A percentile compares a stretch with the other conserved stretches of the same genome.
Conservation (phyloP, 2,888 invertebrate species). For the Plebejus argus region DNA sequence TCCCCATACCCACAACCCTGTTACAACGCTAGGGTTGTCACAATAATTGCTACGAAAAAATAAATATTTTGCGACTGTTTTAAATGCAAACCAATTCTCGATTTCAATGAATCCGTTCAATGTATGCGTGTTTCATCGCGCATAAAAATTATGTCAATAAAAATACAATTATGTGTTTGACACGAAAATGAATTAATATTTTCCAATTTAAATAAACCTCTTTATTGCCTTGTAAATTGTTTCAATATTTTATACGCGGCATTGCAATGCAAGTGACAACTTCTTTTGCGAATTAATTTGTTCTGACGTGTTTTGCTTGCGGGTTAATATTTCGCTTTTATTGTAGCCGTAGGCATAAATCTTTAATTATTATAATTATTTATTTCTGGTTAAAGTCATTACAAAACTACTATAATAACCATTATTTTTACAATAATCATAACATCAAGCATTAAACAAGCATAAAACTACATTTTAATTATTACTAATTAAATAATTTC, state of each 20-base stretch:
- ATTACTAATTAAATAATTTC: constrained; percentile 3
- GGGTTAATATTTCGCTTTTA: not conserved
- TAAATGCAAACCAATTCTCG: constrained; percentile 39
- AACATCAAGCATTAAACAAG: not conserved
- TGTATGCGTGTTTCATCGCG: constrained; percentile 33
- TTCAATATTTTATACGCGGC: constrained; percentile 3
- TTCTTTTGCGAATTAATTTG: constrained; percentile 4
- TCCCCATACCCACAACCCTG: constrained; percentile 33
- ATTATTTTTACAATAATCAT: too few relatives aligned
- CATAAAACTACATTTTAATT: not conserved
- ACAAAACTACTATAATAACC: not conserved
- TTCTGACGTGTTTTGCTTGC: not conserved
- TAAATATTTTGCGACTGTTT: constrained; percentile 44
- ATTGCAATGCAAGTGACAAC: constrained; percentile 20
- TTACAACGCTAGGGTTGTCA: constrained; percentile 31
- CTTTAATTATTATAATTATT: not conserved
- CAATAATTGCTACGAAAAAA: not conserved
- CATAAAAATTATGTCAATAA: constrained; percentile 30
- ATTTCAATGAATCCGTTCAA: constrained; percentile 35
- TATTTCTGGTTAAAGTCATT: too few relatives aligned
- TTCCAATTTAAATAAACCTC: constrained; percentile 19
- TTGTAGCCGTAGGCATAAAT: not conserved
- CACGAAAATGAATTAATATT: constrained; percentile 30
- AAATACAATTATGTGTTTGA: constrained; percentile 29
- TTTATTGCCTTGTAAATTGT: constrained; percentile 20